Conservation (phyloP, 2,888 invertebrate species). For the Oxytorus armatus region DNA sequence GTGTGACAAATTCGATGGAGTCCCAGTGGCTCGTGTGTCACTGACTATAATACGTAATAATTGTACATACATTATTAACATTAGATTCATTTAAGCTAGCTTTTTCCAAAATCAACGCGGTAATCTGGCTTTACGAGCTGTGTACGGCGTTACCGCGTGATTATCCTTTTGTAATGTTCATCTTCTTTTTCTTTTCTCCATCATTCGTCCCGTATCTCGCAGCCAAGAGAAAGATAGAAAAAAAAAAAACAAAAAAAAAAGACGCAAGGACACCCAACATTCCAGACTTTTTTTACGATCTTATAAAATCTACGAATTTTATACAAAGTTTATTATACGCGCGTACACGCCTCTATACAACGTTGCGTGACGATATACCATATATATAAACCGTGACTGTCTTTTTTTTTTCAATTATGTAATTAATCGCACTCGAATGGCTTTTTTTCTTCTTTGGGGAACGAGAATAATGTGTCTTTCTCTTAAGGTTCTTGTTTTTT, state of each 20-base stretch:
- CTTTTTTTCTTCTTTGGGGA: constrained; percentile 19
- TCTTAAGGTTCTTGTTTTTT: constrained; percentile 20
- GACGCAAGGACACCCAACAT: constrained; percentile 31
- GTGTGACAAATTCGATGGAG: neutral
- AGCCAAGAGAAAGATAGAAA: neutral
- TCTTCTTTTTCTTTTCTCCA: constrained; percentile 18
- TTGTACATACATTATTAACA: constrained; percentile 57
- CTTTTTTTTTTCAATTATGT: constrained; percentile 1
- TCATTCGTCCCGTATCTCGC: constrained; percentile 11
- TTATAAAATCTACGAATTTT: constrained; percentile 41
- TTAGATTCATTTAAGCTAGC: constrained; percentile 53
- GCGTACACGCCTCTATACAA: constrained; percentile 51
- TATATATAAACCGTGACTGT: constrained; percentile 15
- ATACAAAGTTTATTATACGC: constrained; percentile 45
- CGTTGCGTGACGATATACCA: constrained; percentile 33
- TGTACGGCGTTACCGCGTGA: constrained; percentile 39
- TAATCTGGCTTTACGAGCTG: constrained; percentile 54
- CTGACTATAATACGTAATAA: constrained; percentile 47
- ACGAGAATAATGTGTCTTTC: constrained; percentile 27
- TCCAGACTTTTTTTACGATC: constrained; percentile 50
- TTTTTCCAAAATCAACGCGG: constrained; percentile 58
- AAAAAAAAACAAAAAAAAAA: constrained; percentile 32
- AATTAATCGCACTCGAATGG: constrained; percentile 6
- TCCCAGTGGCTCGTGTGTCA: neutral
- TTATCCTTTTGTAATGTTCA: constrained; percentile 20